Percentiles rank a stretch among this genome's conserved stretches.
phyloP scores from a whole-genome alignment of 2,113 vertebrate genomes.

The Sorex fumeus region DNA sequence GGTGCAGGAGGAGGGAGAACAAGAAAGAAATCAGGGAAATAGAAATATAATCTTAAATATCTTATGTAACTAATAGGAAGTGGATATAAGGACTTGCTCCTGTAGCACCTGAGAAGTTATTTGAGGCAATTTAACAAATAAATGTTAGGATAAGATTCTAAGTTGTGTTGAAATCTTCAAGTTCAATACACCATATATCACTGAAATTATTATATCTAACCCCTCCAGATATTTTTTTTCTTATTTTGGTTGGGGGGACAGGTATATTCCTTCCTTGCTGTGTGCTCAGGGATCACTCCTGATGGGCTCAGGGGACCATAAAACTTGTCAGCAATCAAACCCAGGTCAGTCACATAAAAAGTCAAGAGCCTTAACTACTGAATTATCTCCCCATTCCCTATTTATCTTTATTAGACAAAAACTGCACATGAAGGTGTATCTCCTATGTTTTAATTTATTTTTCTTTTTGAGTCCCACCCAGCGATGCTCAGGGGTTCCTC shows the following conservation, averaged over 20 bases:
- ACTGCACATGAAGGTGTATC: neutral
- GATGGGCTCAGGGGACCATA: too few species aligned
- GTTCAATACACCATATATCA: neutral
- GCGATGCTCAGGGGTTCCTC: too few species aligned
- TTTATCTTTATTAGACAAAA: neutral
- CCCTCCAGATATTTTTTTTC: neutral
- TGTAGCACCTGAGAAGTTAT: neutral
- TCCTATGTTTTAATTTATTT: too few species aligned
- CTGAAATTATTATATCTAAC: neutral
- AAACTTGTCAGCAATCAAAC: too few species aligned
- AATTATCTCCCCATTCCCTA: neutral
- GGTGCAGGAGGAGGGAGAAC: too few species aligned
- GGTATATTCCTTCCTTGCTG: too few species aligned
- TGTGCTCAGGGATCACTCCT: too few species aligned
- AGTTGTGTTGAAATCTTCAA: neutral
- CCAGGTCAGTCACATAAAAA: too few species aligned
- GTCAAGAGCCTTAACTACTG: too few species aligned
- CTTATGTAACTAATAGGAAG: slow-evolving; percentile 1
- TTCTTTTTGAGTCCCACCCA: too few species aligned
- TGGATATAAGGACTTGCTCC: neutral
- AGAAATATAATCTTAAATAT: slow-evolving; percentile 16
- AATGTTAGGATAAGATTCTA: neutral
- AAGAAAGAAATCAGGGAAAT: neutral
- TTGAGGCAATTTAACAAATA: slow-evolving; percentile 25
- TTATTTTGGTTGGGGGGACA: too few species aligned